phyloP scores from a whole-genome alignment of 1,140 invertebrate species.

The Drosophila mayri region DNA sequence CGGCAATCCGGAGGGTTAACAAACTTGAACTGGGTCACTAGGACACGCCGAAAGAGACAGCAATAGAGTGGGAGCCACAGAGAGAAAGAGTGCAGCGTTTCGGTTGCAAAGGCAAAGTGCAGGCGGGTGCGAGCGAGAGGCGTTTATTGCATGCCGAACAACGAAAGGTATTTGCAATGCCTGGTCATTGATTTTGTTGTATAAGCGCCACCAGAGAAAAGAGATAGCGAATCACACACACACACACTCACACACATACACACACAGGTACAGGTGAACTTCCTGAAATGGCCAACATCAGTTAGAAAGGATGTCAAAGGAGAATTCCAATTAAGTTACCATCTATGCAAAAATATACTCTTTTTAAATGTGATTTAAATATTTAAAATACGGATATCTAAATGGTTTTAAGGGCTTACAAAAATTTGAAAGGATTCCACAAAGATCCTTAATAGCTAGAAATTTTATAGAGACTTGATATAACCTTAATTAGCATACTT shows the following conservation, averaged over 20 bases:
- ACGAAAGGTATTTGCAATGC: slow-evolving; percentile 67
- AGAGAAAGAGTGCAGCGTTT: slow-evolving; percentile 2
- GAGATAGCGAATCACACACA: slow-evolving; percentile 27
- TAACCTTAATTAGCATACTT: no score
- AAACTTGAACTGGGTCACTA: slow-evolving; percentile 84
- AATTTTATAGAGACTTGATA: neutral
- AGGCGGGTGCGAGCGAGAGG: slow-evolving; percentile 13
- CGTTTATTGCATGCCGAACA: slow-evolving; percentile 30
- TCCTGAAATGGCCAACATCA: no score
- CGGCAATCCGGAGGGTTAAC: slow-evolving; percentile 69
- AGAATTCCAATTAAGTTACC: no score
- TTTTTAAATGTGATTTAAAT: neutral
- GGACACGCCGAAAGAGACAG: slow-evolving; percentile 62
- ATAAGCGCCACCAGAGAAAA: slow-evolving; percentile 51
- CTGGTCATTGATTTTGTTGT: slow-evolving; percentile 79
- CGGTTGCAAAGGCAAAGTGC: slow-evolving; percentile 5
- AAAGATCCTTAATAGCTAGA: neutral
- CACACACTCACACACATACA: slow-evolving; percentile 9
- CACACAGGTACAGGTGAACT: slow-evolving; percentile 9
- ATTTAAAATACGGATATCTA: neutral
- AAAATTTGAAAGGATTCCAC: neutral
- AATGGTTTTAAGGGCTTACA: neutral
- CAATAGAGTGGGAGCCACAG: slow-evolving; percentile 6
- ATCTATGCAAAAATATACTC: neutral
- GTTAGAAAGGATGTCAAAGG: no score